These are phyloP conservation scores for Dysmachus trigonus DNA, from an alignment of 2,888 invertebrate genomes.

Conservation along the genomic window DNA sequence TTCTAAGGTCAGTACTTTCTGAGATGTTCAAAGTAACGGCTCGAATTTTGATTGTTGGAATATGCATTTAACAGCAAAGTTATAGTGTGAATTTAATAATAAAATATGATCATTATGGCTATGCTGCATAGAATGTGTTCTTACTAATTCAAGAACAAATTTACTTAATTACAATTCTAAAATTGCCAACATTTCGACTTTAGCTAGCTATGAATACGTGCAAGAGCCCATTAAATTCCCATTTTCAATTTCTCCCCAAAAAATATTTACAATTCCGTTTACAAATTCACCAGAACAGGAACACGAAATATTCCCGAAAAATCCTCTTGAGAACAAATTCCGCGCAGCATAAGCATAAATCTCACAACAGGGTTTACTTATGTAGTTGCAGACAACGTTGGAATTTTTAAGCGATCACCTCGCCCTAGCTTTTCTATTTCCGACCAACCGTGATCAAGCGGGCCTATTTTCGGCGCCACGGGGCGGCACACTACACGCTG, in stretches of 20 bases:
- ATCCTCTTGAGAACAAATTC: not conserved
- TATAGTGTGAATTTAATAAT: too few species aligned
- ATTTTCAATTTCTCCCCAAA: not conserved
- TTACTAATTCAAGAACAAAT: not conserved
- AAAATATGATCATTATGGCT: too few species aligned
- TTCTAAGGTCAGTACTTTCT: too few species aligned
- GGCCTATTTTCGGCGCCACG: not conserved
- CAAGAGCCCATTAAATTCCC: not conserved
- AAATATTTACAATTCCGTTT: not conserved
- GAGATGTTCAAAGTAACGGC: too few species aligned
- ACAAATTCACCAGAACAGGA: not conserved
- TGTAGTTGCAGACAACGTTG: not conserved
- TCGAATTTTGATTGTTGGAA: too few species aligned
- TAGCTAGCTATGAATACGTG: not conserved
- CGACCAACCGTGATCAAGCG: not conserved
- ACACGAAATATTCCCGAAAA: not conserved
- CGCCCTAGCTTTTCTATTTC: not conserved
- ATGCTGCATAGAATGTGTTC: not conserved
- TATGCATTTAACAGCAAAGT: too few species aligned
- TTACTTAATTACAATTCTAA: not conserved
- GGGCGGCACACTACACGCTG: not conserved
- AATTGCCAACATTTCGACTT: not conserved
- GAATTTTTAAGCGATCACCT: not conserved
- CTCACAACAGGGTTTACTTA: not conserved
- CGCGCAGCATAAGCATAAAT: not conserved